phyloP scores from a whole-genome alignment of 92 coral and sea anemone species.

The Palythoa caribaeorum region DNA sequence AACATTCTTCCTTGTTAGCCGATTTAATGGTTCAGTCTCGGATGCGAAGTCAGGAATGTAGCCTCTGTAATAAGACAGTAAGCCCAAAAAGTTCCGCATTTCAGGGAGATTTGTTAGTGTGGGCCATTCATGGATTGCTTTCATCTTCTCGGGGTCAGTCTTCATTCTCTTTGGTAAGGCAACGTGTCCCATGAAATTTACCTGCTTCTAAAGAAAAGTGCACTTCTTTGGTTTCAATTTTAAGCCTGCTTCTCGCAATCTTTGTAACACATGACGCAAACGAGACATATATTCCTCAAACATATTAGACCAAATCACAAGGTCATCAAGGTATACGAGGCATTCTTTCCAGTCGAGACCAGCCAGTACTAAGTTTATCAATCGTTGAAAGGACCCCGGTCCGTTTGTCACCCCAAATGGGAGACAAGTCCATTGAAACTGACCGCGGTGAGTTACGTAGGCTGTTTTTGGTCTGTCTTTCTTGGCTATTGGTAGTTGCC shows the following conservation, averaged over 20 bases:
- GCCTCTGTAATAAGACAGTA: conserved; percentile 53
- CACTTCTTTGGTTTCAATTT: conserved; percentile 62
- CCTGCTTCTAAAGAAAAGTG: conserved; percentile 52
- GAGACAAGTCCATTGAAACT: conserved; percentile 56
- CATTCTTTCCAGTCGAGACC: not conserved
- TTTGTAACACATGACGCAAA: conserved; percentile 54
- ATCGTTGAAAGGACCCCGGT: conserved; percentile 42
- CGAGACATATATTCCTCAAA: conserved; percentile 60
- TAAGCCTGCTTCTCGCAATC: conserved; percentile 52
- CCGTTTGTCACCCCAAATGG: conserved; percentile 3
- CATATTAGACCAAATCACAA: conserved; percentile 26
- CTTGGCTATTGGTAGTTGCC: conserved; percentile 26
- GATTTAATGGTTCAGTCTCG: conserved; percentile 53
- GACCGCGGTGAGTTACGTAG: conserved; percentile 63
- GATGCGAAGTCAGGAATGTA: conserved; percentile 49
- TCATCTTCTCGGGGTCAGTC: conserved; percentile 58
- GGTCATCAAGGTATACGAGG: not conserved
- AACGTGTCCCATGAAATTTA: conserved; percentile 60
- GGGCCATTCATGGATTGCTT: conserved; percentile 52
- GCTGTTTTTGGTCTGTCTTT: conserved; percentile 50
- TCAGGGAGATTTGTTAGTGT: conserved; percentile 37
- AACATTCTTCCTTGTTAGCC: conserved; percentile 25
- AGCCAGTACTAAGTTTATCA: not conserved
- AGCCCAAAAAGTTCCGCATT: conserved; percentile 55
- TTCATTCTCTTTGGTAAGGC: conserved; percentile 44